These are phyloP conservation scores for Neotoxoptera formosana DNA, from an alignment of 1,140 invertebrate species.

Conservation along the genomic window DNA sequence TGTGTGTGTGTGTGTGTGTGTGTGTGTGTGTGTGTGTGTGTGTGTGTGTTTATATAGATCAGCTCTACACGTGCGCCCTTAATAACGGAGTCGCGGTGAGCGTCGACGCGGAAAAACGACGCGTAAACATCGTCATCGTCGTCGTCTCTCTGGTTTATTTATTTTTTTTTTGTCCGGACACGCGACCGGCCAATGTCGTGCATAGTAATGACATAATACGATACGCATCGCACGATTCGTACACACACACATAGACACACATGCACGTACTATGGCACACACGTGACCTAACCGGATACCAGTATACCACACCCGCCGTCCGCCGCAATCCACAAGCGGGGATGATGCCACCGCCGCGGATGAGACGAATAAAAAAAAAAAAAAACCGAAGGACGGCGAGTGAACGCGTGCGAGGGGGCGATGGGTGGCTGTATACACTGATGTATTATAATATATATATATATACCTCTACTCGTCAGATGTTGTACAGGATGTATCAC, in stretches of 20 bases:
- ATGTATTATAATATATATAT: not conserved
- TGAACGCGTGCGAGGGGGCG: not conserved
- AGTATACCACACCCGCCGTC: conserved; percentile 14
- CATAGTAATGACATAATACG: conserved; percentile 56
- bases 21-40: no score
- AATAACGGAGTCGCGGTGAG: not conserved
- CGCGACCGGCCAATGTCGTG: conserved; percentile 41
- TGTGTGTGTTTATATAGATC: not conserved
- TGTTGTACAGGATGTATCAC: not conserved
- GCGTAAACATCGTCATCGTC: not conserved
- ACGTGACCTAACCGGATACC: conserved; percentile 29
- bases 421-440: not conserved
- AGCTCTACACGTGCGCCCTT: conserved; percentile 9
- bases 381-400: not conserved
- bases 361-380: not conserved
- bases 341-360: not conserved
- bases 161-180: conserved; percentile 36
- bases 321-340: not conserved
- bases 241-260: not conserved
- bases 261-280: not conserved
- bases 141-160: not conserved
- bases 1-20: no score
- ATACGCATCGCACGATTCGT: conserved; percentile 49
- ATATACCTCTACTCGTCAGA: not conserved
- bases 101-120: conserved; percentile 7